Evolutionary conservation across 2,888 invertebrate genomes (phyloP), one percentile per base, ranked within the genome.

Genomic region (Mongoloraphidia duomilia): DNA sequence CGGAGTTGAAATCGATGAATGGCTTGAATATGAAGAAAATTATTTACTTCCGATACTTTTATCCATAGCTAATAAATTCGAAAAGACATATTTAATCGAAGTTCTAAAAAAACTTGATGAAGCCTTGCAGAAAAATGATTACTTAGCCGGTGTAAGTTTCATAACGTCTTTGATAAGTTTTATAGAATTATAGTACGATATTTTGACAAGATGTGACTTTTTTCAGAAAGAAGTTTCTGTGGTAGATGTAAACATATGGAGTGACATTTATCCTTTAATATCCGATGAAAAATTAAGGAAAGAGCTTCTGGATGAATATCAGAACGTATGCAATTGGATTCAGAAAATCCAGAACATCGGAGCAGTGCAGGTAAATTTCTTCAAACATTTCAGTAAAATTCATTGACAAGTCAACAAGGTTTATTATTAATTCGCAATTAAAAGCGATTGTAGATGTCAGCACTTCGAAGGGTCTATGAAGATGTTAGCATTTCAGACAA

Each of bases 21-120:
- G 80, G 75, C 63, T 77, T 56, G 82, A 83, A 61, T 81, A 80
- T 79, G 79, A 82, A 49, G 71, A 76, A 5, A 75, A 74, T 0
- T 63, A 75, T 1, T 67, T 83, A 2, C 69, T 76, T 3, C 81
- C 82, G 0, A 70, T 70, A 0, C 65, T 82, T 65, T 70, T 53
- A 66, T 68, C 68, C 62, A 58, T 61, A 37, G 64, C 77, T 1
- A 69, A 72, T 58, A 66, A 74, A 0, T 76, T 79, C 55, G 66
- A 79, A 14, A 74, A 77, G 57, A 74, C 75, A 47, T 65, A 71
- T 1, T 63, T 84, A 3, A 70, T 71, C 55, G 65, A 68, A 0
- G 64, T 76, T 49, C 67, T 85, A 3, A 73, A 73, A 50, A 72
- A 74, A 54, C 59, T 84, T 2, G 76, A 85, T 53, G 63, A 65